Base-by-base conservation (phyloP, 92 coral and sea anemone species). In the Isaurus tuberculatus region DNA sequence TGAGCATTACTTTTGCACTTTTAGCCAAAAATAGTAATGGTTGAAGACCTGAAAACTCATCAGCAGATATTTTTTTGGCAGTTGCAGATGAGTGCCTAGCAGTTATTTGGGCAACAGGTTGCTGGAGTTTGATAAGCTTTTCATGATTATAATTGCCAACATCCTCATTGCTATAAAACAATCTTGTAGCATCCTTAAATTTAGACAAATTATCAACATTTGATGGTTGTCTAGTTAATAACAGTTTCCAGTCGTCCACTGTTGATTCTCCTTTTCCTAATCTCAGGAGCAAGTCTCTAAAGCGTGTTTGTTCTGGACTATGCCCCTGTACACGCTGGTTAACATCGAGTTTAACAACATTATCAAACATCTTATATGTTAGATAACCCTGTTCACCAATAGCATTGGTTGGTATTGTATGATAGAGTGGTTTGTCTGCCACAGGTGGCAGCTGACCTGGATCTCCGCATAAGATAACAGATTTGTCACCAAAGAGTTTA, bases 81-180 rank as follows among this genome's bases (percentile, higher is more conserved):
- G 22, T 19, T 13, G 58, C 58, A 15, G 58, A 49, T 15, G 58
- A 49, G 22, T 19, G 58, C n/a, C 58, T 14, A 49, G 58, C 58
- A 49, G 19, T 49, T 49, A 49, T 19, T 49, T 49, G 58, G 58
- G 58, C 58, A 49, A 49, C 58, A 49, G 58, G 58, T 49, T 49
- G 58, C 22, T 49, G 58, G 22, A 49, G 58, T 19, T 49, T 49
- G n/a, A 49, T 49, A 49, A 49, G 58, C 58, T 49, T 40, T 40
- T 40, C 46, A 40, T 40, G 46, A 40, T 40, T 40, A 40, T 40
- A 40, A 40, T 40, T 40, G 23, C n/a, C 22, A 49, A 49, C 58
- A 15, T 49, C 58, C 19, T 49, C 58, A 49, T 49, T 49, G 22
- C n/a, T 49, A 19, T 49, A 49, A 19, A 15, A 49, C 22, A 13